Conservation (phyloP, 2,113 vertebrate species). For the Uria lomvia region DNA sequence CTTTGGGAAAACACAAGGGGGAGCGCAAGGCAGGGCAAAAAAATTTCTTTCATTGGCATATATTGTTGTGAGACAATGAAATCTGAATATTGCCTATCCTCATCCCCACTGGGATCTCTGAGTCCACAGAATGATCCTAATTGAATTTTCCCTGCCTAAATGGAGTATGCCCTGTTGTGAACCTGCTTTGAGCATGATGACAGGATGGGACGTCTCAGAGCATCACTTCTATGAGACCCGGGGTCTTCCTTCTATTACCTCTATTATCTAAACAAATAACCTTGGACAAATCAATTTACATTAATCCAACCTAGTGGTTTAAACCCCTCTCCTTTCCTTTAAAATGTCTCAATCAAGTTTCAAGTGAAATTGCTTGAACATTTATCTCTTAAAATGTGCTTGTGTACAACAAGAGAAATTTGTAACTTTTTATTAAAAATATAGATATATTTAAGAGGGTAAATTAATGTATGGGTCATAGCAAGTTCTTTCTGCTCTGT, state of each 20-base stretch:
- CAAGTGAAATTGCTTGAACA: conserved; percentile 51
- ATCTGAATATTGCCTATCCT: conserved; percentile 80
- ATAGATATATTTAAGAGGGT: background rate
- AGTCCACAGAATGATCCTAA: conserved; percentile 84
- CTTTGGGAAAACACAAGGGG: conserved; percentile 18
- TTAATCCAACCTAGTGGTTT: conserved; percentile 72
- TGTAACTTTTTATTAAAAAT: conserved; percentile 8
- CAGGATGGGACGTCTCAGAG: conserved; percentile 80
- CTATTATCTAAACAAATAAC: conserved; percentile 91
- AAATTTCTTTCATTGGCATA: conserved; percentile 68
- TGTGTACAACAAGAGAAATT: background rate
- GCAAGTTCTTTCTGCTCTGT: background rate
- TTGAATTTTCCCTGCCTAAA: conserved; percentile 93
- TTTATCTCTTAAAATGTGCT: conserved; percentile 22
- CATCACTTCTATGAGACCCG: conserved; percentile 79
- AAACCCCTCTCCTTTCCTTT: conserved; percentile 67
- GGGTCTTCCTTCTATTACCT: conserved; percentile 81
- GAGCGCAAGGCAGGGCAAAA: conserved; percentile 55
- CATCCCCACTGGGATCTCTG: conserved; percentile 78
- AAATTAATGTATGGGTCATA: background rate
- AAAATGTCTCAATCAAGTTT: conserved; percentile 69
- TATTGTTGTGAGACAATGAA: conserved; percentile 81
- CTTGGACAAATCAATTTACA: conserved; percentile 77
- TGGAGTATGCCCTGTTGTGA: conserved; percentile 88
- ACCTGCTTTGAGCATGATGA: conserved; percentile 86